Conservation (phyloP, 2,113 vertebrate species). For the Ceuthmochares aereus region DNA sequence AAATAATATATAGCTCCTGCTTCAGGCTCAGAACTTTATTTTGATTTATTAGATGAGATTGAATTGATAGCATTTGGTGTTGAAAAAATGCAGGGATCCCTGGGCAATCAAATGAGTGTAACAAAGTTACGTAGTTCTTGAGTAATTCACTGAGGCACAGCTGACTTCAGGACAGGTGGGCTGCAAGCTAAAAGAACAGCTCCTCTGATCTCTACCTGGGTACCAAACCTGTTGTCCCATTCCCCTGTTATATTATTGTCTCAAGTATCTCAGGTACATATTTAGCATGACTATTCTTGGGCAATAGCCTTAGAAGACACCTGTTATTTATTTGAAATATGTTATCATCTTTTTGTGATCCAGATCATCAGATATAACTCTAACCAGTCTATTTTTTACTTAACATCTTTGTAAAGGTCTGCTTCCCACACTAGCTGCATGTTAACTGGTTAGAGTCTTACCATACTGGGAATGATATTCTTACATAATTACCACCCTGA, state of each 20-base stretch:
- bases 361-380: not conserved
- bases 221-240: not conserved
- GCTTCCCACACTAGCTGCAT: slow-evolving; percentile 45
- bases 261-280: not conserved
- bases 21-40: not conserved
- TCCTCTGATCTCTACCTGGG: not conserved
- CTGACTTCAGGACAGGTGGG: not conserved
- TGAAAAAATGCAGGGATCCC: not conserved
- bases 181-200: not conserved
- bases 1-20: not conserved
- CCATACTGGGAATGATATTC: not conserved
- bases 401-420: slow-evolving; percentile 55
- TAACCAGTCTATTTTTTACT: slow-evolving; percentile 34
- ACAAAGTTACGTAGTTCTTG: not conserved
- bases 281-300: slow-evolving; percentile 3
- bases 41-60: not conserved
- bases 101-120: not conserved
- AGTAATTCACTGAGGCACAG: not conserved
- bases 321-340: slow-evolving; percentile 38
- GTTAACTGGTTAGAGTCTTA: slow-evolving; percentile 12
- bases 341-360: slow-evolving; percentile 9
- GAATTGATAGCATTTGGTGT: not conserved
- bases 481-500: slow-evolving; percentile 49
- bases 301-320: not conserved
- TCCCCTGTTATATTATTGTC: not conserved